Percentiles rank a stretch among this genome's conserved stretches.
phyloP scores from a whole-genome alignment of 2,888 invertebrate genomes.

The Resseliella maxima region DNA sequence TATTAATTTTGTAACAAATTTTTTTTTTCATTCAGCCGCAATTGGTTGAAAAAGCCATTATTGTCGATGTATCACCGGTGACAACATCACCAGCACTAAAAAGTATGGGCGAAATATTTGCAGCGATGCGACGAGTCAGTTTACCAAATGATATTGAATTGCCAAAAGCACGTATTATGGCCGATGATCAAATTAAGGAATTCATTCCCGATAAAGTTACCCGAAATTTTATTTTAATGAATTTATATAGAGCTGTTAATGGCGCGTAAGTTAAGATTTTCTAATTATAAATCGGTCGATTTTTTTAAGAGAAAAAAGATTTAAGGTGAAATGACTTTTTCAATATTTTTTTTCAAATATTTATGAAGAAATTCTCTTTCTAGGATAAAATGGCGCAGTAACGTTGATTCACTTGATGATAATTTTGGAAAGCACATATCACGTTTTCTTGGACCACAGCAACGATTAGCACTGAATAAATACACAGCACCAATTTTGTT shows the following conservation, averaged over 20 bases:
- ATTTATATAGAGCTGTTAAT: constrained; percentile 12
- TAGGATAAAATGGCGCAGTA: constrained; percentile 81
- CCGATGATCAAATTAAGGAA: constrained; percentile 44
- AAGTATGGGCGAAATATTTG: constrained; percentile 73
- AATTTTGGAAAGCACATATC: constrained; percentile 75
- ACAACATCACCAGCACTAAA: constrained; percentile 70
- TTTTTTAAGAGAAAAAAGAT: too few relatives aligned
- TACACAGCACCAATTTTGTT: constrained; percentile 83
- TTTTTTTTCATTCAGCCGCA: constrained; percentile 68
- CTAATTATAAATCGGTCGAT: too few relatives aligned
- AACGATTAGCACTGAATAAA: constrained; percentile 67
- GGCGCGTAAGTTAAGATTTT: constrained; percentile 3
- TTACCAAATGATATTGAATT: constrained; percentile 67
- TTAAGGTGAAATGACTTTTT: too few relatives aligned
- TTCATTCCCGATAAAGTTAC: constrained; percentile 40
- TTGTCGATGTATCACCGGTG: constrained; percentile 80
- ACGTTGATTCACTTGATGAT: constrained; percentile 77
- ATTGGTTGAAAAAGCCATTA: constrained; percentile 74
- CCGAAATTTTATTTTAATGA: constrained; percentile 30
- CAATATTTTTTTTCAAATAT: not conserved
- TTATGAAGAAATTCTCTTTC: too few relatives aligned
- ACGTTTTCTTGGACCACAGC: constrained; percentile 71
- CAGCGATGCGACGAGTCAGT: constrained; percentile 74
- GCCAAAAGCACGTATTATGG: constrained; percentile 1
- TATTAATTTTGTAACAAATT: not conserved